A percentile compares a stretch with the other conserved stretches of the same genome.
These are phyloP conservation scores for Spisula solida DNA, from an alignment of 2,888 invertebrate species.

Conservation along the genomic window DNA sequence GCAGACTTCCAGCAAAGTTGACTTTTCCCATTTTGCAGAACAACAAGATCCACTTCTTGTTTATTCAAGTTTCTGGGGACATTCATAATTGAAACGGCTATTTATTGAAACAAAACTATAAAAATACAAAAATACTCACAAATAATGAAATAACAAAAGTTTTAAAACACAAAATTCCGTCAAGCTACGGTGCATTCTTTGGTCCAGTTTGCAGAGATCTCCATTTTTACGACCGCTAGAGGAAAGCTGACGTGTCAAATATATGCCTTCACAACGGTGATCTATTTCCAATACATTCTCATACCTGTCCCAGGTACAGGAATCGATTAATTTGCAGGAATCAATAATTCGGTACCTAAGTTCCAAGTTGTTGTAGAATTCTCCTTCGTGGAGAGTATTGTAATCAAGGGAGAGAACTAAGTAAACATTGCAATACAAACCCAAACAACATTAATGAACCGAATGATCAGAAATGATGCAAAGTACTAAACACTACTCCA, in stretches of 20 bases:
- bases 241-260: conserved; percentile 34
- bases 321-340: conserved; percentile 18
- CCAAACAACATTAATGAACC: background rate
- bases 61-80: too few species aligned
- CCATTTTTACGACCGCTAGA: conserved; percentile 2
- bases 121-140: background rate
- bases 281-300: conserved; percentile 24
- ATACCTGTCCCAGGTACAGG: background rate
- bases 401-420: background rate
- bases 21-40: too few species aligned
- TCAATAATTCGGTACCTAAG: conserved; percentile 6
- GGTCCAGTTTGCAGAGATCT: conserved; percentile 37
- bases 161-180: too few species aligned
- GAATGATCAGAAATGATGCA: background rate
- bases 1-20: too few species aligned
- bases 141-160: background rate
- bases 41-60: too few species aligned
- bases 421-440: background rate
- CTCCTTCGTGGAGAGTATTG: background rate
- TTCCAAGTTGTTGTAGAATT: background rate
- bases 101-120: too few species aligned
- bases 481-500: too few species aligned
- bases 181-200: conserved; percentile 15
- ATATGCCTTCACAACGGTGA: background rate
- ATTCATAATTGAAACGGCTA: too few species aligned